phyloP scores from a whole-genome alignment of 2,888 invertebrate species.

The Harmothoe impar region DNA sequence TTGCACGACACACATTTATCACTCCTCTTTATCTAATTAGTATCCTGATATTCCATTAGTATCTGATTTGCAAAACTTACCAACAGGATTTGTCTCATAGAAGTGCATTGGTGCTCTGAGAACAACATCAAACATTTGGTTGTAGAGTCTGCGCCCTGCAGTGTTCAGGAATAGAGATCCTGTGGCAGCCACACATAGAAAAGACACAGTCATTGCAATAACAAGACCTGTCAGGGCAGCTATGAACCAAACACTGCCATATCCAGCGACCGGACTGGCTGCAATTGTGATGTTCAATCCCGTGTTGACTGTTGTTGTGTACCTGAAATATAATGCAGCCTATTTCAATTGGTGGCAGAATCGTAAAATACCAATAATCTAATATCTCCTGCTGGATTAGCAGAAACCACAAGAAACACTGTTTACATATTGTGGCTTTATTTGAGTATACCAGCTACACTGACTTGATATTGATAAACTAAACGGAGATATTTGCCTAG shows the following conservation, averaged over 20 bases:
- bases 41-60: neutral
- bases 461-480: no score
- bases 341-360: no score
- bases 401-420: no score
- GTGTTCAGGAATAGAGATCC: slow-evolving; percentile 77
- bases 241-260: neutral
- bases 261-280: neutral
- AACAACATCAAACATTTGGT: slow-evolving; percentile 81
- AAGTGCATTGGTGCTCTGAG: neutral
- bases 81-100: slow-evolving; percentile 22
- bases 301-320: neutral
- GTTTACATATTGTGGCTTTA: no score
- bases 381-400: no score
- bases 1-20: neutral
- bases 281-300: neutral
- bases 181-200: slow-evolving; percentile 86
- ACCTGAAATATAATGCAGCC: no score
- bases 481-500: no score
- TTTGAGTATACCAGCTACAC: no score
- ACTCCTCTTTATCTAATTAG: neutral
- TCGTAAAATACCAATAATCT: no score
- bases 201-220: neutral
- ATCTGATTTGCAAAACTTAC: neutral
- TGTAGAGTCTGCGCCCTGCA: neutral
- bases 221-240: neutral